Evolutionary conservation across 2,888 invertebrate species (phyloP), one percentile per base, ranked within the genome.

Genomic region (Aspidiotus destructor): DNA sequence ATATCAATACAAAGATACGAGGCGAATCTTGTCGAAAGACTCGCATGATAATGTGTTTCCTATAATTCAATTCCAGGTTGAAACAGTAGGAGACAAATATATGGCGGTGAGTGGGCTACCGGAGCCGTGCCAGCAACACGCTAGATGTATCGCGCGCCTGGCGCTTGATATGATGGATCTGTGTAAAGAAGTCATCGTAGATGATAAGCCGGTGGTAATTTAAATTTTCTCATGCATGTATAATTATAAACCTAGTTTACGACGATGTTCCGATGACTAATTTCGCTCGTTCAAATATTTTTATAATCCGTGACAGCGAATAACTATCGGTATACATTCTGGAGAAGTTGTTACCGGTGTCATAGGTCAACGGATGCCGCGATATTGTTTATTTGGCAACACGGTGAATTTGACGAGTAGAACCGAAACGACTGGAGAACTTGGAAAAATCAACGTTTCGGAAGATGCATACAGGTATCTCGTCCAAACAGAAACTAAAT

Each of bases 101-200:
- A 97, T 96, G 96, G 94, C 95, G 0, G 96, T 95, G 0, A 92
- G 94, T 74, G 96, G 96, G 60, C 80, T 96, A 65, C 96, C 96
- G 0, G 94, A 95, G 76, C 88, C 88, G 9, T 94, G 94, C 76
- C 84, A 85, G 69, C 87, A 87, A 53, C 96, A 97, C 76, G 94
- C 95, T 13, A 86, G 88, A 73, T 92, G 93, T 76, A 95, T 97
- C 75, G 92, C 89, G 0, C 83, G 86, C 70, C 81, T 96, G 48
- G 95, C 96, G 8, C 79, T 96, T 40, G 95, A 95, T 76, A 93
- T 96, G 90, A 92, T 96, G 92, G 95, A 95, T 77, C 83, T 92
- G 70, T 89, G 92, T 0, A 86, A 88, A 74, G 88, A 89, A 73
- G 88, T 95, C 2, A 85, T 87, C 73, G 88, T 93, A 74, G 94